Evolutionary conservation across 2,888 invertebrate species (phyloP), one percentile per base, ranked within the genome.

Genomic region (Clitarchus hookeri): DNA sequence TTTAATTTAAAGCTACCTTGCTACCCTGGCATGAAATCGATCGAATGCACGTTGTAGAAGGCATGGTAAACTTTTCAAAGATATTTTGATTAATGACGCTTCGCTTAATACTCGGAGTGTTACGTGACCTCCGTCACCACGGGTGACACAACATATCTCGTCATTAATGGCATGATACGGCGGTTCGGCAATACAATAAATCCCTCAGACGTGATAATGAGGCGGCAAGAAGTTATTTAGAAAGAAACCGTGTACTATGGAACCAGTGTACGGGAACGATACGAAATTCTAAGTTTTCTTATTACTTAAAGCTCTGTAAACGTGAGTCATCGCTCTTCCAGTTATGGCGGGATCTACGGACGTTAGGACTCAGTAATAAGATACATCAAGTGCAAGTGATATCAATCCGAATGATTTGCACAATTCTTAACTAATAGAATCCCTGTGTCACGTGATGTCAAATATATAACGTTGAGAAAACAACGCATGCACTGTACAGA

Each of bases 81-180:
- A 82, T 19, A 82, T 82, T 4, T 6, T 82, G 19, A 16, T 23
- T 65, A n/a, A 27, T 23, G 77, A 84, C 23, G 84, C 25, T 16
- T 65, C 84, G n/a, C 13, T 65, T 25, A 84, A 84, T 16, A 78
- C 36, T 8, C 11, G 65, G n/a, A 65, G 65, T 23, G 65, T 84
- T 9, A 54, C 84, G 12, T 9, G 77, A 4, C 53, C 84, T 25
- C 84, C 84, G 25, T 84, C 84, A 13, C 65, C 84, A 4, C 65
- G 84, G 84, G 54, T 84, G 54, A 53, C 84, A 36, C 8, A 19
- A 13, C 12, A 77, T 8, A 84, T 84, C 23, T 27, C 16, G 65
- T 23, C 48, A 54, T 25, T 84, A 23, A 77, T 84, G 84, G 53
- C 84, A 23, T n/a, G 26, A 54, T 23, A 27, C 77, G 27, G 84